Conservation (phyloP, 1,140 invertebrate genomes). For the Plectus sambesii region DNA sequence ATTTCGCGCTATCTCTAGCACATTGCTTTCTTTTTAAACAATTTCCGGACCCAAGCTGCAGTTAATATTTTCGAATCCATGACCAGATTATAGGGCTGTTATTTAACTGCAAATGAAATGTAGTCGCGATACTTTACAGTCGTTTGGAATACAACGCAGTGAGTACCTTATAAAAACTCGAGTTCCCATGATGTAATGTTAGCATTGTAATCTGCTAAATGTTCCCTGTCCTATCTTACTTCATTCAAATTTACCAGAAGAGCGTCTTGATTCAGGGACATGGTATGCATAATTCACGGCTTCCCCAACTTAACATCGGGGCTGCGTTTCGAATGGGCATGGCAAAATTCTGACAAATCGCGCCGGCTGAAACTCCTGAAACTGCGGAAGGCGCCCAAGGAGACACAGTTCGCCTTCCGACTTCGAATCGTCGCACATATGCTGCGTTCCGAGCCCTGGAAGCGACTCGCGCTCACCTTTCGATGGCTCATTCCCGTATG, state of each 20-base stretch:
- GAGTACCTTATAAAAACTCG: background rate
- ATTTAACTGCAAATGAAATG: background rate
- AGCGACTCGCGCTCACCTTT: conserved; percentile 65
- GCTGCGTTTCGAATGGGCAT: conserved; percentile 93
- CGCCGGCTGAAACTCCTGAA: conserved; percentile 62
- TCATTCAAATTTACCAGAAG: conserved; percentile 13
- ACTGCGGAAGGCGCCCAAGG: conserved; percentile 54
- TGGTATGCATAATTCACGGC: conserved; percentile 84
- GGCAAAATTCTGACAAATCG: conserved; percentile 80
- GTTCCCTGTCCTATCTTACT: conserved; percentile 4
- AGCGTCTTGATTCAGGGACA: conserved; percentile 61
- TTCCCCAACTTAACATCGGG: conserved; percentile 86
- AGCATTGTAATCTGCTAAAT: too few species aligned
- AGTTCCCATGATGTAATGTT: too few species aligned
- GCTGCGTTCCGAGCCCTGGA: conserved; percentile 74
- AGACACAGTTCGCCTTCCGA: conserved; percentile 61
- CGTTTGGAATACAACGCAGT: background rate
- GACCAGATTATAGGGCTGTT: too few species aligned
- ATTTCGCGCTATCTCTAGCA: too few species aligned
- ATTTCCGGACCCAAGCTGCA: too few species aligned
- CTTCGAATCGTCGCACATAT: conserved; percentile 70
- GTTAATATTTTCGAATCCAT: too few species aligned
- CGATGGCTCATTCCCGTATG: conserved; percentile 64
- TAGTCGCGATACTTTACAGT: background rate
- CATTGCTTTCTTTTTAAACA: too few species aligned